Base-by-base conservation (phyloP, 2,888 invertebrate genomes). In the Latrodectus elegans region DNA sequence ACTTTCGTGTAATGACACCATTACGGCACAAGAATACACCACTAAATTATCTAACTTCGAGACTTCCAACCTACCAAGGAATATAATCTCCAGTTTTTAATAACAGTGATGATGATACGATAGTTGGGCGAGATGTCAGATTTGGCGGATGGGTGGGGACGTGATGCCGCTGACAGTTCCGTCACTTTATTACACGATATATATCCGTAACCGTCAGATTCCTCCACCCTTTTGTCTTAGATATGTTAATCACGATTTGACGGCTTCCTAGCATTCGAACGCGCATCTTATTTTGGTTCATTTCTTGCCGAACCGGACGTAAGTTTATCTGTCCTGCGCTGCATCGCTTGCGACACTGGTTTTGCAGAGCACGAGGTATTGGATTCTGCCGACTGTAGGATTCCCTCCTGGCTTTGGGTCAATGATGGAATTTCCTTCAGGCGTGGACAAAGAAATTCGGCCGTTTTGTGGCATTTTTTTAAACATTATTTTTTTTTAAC, bases 381-480 rank as follows among this genome's bases (percentile, higher is more conserved):
- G 38, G 38, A 38, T 38, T 38, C 38, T 60, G 12, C 6, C 60
- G 9, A 60, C 60, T 9, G 12, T 60, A 4, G 15, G 60, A 15
- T 60, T 60, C n/a, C 77, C 77, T 67, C 51, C 52, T 77, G 77
- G 77, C 77, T 77, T 49, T 77, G 52, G 77, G 77, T 77, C 77
- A 76, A n/a, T 67, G 65, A 15, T 49, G 49, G 65, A 60, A 10
- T 60, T 60, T 60, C 15, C 15, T 38, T 38, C 38, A 38, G 38
- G 38, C 38, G 38, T 6, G 38, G 38, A 38, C 38, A 38, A 38
- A 38, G 38, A 38, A 38, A 38, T 38, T 38, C 38, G 38, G 38
- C 38, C 38, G 38, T 38, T 38, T 38, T 38, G 38, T 38, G 38
- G 38, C 38, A 38, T 38, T 38, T 38, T 38, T 38, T 38, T 38